Evolutionary conservation across 2,113 vertebrate species (phyloP).

Genomic region (Ictalurus furcatus): DNA sequence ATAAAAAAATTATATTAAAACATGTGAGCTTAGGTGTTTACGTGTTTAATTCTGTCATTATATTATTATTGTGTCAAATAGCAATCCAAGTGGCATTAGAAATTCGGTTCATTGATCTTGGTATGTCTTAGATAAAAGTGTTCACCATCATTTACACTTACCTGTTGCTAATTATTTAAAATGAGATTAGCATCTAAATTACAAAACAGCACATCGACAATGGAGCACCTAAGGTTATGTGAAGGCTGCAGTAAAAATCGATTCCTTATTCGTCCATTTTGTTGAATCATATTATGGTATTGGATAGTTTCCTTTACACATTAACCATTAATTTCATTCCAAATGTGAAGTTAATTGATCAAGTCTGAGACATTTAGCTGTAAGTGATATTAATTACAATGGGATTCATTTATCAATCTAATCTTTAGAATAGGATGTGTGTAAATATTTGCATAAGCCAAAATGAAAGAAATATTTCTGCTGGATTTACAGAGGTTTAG

Average conservation of each 20-base stretch:
- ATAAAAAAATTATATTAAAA: conserved; percentile 56
- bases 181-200: conserved; percentile 72
- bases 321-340: neutral
- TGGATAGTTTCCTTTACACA: neutral
- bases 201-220: conserved; percentile 62
- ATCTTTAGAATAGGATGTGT: neutral
- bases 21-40: conserved; percentile 54
- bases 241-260: conserved; percentile 64
- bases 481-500: neutral
- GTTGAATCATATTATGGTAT: neutral
- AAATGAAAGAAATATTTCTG: neutral
- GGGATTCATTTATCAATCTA: neutral
- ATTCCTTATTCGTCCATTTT: conserved; percentile 37
- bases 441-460: neutral
- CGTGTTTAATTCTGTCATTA: conserved; percentile 62
- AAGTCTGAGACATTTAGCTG: neutral
- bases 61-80: conserved; percentile 54
- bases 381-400: neutral
- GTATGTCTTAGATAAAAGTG: conserved; percentile 63
- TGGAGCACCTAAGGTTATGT: conserved; percentile 64
- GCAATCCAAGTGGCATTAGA: conserved; percentile 62
- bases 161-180: conserved; percentile 74
- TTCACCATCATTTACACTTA: conserved; percentile 65
- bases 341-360: neutral
- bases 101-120: conserved; percentile 69